Evolutionary conservation across 2,888 invertebrate genomes (phyloP).

Genomic region (Eupithecia subfuscata): DNA sequence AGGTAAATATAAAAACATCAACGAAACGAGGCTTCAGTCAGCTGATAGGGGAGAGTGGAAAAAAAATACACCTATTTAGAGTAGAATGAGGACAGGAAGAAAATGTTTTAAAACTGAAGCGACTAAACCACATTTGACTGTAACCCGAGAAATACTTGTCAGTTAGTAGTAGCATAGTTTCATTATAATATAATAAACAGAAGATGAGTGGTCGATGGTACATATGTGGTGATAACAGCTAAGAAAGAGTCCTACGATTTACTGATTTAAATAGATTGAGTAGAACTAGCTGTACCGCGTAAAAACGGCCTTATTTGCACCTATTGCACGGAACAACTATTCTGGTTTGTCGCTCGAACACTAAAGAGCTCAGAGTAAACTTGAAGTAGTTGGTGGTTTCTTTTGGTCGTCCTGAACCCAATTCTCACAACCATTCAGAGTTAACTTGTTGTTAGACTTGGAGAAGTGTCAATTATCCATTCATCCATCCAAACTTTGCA

Average conservation of each 20-base stretch:
- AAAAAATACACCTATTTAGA: neutral
- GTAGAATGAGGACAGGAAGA: neutral
- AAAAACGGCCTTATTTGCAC: neutral
- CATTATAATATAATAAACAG: neutral
- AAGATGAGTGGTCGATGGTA: neutral
- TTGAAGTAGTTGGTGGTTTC: no score
- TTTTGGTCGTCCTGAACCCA: no score
- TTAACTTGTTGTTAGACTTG: no score
- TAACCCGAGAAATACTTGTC: neutral
- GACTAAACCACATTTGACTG: neutral
- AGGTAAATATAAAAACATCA: constrained; percentile 62
- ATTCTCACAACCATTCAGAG: no score
- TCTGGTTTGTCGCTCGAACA: neutral
- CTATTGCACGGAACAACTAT: neutral
- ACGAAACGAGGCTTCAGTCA: neutral
- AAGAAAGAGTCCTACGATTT: neutral
- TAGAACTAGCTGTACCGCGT: neutral
- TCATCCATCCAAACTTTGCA: no score
- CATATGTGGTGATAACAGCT: neutral
- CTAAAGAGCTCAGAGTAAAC: neutral
- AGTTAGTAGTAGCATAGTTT: neutral
- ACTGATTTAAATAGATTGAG: no score
- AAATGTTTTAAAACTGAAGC: neutral
- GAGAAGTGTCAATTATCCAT: no score
- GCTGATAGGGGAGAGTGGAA: neutral